A percentile compares a stretch with the other conserved stretches of the same genome.
phyloP scores from a whole-genome alignment of 2,888 invertebrate species.

The Leptinotarsa juncta region DNA sequence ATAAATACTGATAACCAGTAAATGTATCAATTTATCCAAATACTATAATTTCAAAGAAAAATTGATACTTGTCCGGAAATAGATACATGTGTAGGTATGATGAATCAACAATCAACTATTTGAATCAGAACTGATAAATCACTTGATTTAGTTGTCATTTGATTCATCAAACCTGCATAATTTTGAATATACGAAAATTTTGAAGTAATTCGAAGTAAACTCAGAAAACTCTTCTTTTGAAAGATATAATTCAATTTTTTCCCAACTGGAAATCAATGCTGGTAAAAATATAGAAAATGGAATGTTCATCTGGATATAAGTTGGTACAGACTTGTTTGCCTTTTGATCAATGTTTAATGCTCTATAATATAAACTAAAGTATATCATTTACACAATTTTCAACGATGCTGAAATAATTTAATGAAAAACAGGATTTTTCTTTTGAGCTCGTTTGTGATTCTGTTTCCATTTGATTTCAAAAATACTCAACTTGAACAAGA shows the following conservation, averaged over 20 bases:
- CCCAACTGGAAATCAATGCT: neutral
- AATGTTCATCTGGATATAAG: neutral
- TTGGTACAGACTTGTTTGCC: neutral
- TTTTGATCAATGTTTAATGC: neutral
- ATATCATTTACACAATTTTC: neutral
- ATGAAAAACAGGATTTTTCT: too few species aligned
- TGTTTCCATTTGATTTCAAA: too few species aligned
- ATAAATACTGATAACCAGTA: conserved; percentile 43
- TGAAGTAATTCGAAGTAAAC: neutral
- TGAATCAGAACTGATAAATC: too few species aligned
- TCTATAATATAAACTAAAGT: neutral
- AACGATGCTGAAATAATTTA: neutral
- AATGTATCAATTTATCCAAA: conserved; percentile 34
- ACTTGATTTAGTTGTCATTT: too few species aligned
- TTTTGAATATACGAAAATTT: neutral
- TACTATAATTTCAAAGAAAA: conserved; percentile 34
- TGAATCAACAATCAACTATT: neutral
- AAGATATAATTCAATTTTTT: too few species aligned
- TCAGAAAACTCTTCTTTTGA: too few species aligned
- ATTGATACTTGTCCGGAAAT: neutral
- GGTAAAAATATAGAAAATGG: conserved; percentile 4
- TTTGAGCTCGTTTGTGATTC: too few species aligned
- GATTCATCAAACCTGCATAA: too few species aligned
- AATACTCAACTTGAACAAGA: too few species aligned
- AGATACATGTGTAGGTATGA: too few species aligned